These are phyloP conservation scores for Xyliphius kryptos DNA, from an alignment of 2,113 vertebrate species.

Conservation along the genomic window DNA sequence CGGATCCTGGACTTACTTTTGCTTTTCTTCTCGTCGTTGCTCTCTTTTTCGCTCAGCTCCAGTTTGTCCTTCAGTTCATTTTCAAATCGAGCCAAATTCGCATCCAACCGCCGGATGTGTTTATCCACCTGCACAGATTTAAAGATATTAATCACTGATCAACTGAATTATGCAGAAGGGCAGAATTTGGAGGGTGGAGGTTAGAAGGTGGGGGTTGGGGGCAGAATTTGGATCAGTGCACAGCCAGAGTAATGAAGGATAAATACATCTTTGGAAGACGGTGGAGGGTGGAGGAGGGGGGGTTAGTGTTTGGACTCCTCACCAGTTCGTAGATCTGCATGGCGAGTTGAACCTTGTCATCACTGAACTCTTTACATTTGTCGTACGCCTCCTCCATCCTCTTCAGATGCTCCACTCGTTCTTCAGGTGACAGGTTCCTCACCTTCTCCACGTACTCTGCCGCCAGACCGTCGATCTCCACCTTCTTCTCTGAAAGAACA, in stretches of 20 bases:
- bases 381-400: constrained; percentile 93
- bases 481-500: constrained; percentile 78
- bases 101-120: constrained; percentile 89
- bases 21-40: constrained; percentile 56
- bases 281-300: no score
- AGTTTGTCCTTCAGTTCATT: constrained; percentile 93
- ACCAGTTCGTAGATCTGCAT: constrained; percentile 99
- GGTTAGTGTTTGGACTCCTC: background rate
- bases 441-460: constrained; percentile 89
- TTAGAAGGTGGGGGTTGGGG: no score
- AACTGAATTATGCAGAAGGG: no score
- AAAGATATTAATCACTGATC: no score
- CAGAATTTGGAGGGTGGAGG: no score
- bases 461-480: constrained; percentile 88
- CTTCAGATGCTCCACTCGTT: constrained; percentile 85
- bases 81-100: constrained; percentile 92
- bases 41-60: constrained; percentile 56
- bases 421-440: constrained; percentile 80
- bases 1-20: constrained; percentile 14
- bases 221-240: background rate
- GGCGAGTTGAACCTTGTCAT: constrained; percentile 96
- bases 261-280: constrained; percentile 4
- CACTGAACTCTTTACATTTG: constrained; percentile 95
- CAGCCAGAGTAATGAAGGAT: background rate
- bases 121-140: constrained; percentile 79